A percentile compares a stretch with the other conserved stretches of the same genome.
These are phyloP conservation scores for Eumerus sabulonum DNA, from an alignment of 2,888 invertebrate genomes.

Conservation along the genomic window DNA sequence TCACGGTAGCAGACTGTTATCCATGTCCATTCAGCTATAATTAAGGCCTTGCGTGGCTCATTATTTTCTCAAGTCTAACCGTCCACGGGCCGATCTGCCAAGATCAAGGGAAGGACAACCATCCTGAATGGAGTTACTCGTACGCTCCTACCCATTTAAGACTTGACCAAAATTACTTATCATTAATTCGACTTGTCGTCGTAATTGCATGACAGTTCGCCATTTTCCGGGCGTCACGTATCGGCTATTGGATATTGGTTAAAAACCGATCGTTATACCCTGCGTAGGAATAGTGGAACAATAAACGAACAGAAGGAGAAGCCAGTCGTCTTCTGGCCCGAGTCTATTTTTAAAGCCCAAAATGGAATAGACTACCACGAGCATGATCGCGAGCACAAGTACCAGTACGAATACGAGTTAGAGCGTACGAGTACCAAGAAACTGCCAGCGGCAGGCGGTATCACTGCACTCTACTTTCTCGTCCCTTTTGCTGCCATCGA, in stretches of 20 bases:
- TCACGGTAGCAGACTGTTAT: constrained; percentile 39
- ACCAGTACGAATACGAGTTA: too few species aligned
- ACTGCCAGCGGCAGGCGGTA: constrained; percentile 18
- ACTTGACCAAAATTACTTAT: constrained; percentile 63
- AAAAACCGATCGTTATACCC: constrained; percentile 44
- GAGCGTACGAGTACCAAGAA: background rate
- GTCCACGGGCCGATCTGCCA: constrained; percentile 38
- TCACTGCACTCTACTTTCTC: constrained; percentile 30
- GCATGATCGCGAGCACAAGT: too few species aligned
- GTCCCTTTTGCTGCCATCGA: background rate
- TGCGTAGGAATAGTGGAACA: too few species aligned
- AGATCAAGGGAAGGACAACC: constrained; percentile 17
- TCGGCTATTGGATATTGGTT: constrained; percentile 18
- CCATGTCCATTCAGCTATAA: constrained; percentile 30
- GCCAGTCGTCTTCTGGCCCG: constrained; percentile 23
- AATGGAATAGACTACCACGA: constrained; percentile 19
- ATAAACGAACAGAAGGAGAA: too few species aligned
- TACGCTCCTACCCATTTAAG: constrained; percentile 45
- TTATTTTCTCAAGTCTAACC: background rate
- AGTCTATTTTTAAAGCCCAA: constrained; percentile 48
- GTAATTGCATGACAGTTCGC: constrained; percentile 68
- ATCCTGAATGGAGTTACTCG: background rate
- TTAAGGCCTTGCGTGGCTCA: constrained; percentile 1
- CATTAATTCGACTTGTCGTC: constrained; percentile 68
- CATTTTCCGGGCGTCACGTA: constrained; percentile 65